phyloP scores from a whole-genome alignment of 2,888 invertebrate species.

The Apamea anceps region DNA sequence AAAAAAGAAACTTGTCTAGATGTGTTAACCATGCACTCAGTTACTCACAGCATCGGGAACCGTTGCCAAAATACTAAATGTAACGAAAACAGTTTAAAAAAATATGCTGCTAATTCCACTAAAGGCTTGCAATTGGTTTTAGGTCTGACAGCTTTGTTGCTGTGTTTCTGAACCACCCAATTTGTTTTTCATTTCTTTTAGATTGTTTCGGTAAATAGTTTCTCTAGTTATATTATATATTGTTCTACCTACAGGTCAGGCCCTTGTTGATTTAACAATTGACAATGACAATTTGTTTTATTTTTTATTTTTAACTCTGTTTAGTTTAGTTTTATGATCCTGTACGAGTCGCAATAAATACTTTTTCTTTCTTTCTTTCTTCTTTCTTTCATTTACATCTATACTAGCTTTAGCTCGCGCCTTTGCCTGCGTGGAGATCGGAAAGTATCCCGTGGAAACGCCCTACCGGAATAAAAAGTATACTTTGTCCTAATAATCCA shows the following conservation, averaged over 20 bases:
- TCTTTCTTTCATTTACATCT: no score
- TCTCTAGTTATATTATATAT: neutral
- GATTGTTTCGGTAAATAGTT: constrained; percentile 7
- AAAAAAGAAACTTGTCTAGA: constrained; percentile 5
- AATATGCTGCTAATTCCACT: constrained; percentile 14
- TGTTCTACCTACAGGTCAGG: no score
- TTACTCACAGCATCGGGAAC: neutral
- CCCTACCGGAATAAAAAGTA: neutral
- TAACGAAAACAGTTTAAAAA: constrained; percentile 33
- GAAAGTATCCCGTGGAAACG: neutral
- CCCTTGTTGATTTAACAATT: no score
- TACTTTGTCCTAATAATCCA: neutral
- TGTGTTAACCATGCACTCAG: constrained; percentile 15
- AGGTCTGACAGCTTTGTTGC: constrained; percentile 14
- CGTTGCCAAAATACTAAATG: constrained; percentile 45
- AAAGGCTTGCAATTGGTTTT: constrained; percentile 35
- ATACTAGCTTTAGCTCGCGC: neutral
- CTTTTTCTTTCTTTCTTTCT: no score
- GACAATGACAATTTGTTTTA: no score
- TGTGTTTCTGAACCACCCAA: neutral
- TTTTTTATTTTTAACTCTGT: no score
- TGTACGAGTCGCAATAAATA: no score
- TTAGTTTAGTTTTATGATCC: no score
- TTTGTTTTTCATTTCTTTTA: constrained; percentile 7
- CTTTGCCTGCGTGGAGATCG: neutral